These are phyloP conservation scores for Cephus pygmeus DNA, from an alignment of 2,888 invertebrate genomes.

Conservation along the genomic window DNA sequence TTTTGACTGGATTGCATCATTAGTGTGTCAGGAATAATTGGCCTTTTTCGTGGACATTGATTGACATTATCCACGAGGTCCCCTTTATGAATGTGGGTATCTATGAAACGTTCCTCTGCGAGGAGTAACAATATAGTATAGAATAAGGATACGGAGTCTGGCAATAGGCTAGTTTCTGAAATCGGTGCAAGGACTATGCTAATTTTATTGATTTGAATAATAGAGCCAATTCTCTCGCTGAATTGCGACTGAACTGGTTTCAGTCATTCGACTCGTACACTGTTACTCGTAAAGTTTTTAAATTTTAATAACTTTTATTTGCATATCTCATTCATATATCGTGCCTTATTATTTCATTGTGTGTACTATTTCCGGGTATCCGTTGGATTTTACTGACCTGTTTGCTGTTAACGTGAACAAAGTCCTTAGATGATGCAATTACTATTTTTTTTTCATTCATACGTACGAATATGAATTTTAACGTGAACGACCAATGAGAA, in stretches of 20 bases:
- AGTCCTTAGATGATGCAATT: neutral
- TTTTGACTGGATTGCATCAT: neutral
- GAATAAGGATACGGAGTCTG: neutral
- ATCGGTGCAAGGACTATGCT: constrained; percentile 28
- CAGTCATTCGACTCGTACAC: neutral
- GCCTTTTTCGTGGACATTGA: neutral
- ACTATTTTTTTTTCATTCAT: neutral
- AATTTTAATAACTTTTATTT: neutral
- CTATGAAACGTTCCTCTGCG: neutral
- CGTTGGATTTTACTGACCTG: neutral
- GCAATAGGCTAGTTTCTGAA: constrained; percentile 13
- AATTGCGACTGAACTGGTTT: neutral
- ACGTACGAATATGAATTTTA: neutral
- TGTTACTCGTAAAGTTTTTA: neutral
- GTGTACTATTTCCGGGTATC: neutral
- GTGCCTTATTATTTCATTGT: neutral
- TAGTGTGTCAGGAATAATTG: neutral
- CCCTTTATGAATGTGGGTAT: neutral
- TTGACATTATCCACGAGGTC: neutral
- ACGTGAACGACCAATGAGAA: neutral
- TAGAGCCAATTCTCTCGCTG: neutral
- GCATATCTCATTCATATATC: neutral
- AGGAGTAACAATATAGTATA: neutral
- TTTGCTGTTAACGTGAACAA: neutral
- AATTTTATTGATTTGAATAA: constrained; percentile 9